These are phyloP conservation scores for Elysia crispata DNA, from an alignment of 2,888 invertebrate genomes.

Conservation along the genomic window DNA sequence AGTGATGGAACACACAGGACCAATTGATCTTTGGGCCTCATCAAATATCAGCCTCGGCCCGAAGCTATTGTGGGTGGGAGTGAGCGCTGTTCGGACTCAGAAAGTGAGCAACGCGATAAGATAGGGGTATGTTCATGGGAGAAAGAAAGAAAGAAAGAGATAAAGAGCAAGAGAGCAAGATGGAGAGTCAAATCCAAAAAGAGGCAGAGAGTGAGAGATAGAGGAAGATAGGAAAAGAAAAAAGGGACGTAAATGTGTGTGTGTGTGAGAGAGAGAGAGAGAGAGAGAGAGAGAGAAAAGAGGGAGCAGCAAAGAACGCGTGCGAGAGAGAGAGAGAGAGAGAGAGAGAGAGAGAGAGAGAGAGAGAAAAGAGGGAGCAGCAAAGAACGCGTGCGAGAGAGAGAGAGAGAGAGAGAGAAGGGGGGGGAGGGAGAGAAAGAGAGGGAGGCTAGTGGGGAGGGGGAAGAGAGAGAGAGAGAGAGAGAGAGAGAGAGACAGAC, in stretches of 20 bases:
- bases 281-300: background rate
- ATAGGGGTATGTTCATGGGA: background rate
- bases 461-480: too few relatives aligned
- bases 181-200: slow-evolving; percentile 16
- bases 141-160: slow-evolving; percentile 11
- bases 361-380: too few relatives aligned
- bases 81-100: background rate
- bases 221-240: background rate
- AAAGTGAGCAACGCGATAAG: slow-evolving; percentile 2
- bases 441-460: background rate
- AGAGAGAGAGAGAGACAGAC: too few relatives aligned
- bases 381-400: background rate
- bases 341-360: slow-evolving; percentile 2
- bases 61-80: background rate
- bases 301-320: background rate
- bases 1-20: too few relatives aligned
- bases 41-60: too few relatives aligned
- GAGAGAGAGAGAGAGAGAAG: background rate
- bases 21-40: too few relatives aligned
- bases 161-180: slow-evolving; percentile 18
- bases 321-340: background rate
- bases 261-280: background rate
- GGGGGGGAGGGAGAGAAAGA: too few relatives aligned
- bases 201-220: background rate
- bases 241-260: background rate